A percentile compares a stretch with the other conserved stretches of the same genome.
phyloP scores from a whole-genome alignment of 2,797 vertebrate genomes.

The Luscinia luscinia region DNA sequence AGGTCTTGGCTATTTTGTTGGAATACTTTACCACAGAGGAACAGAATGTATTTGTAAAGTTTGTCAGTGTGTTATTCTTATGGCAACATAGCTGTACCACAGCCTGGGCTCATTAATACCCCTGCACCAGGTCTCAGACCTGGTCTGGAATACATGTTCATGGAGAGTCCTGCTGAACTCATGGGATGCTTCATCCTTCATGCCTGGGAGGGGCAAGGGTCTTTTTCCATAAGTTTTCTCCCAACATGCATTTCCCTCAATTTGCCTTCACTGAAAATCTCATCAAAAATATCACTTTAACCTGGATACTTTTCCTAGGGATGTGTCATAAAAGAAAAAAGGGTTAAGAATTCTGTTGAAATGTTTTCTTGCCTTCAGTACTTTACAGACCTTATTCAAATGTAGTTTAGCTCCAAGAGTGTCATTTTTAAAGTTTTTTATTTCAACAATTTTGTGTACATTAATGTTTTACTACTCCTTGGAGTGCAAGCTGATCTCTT shows the following conservation, averaged over 20 bases:
- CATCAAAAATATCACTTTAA: not conserved
- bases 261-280: not conserved
- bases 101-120: not conserved
- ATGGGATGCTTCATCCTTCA: not conserved
- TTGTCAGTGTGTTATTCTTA: not conserved
- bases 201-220: accelerated
- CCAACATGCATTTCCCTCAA: not conserved
- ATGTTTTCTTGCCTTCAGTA: not conserved
- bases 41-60: not conserved
- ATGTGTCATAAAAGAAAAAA: not conserved
- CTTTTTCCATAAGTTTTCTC: not conserved
- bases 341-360: not conserved
- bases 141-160: not conserved
- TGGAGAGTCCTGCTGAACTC: not conserved
- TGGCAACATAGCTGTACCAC: not conserved
- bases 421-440: not conserved
- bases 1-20: not conserved
- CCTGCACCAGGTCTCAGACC: not conserved
- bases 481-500: not conserved
- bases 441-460: not conserved
- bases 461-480: not conserved
- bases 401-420: not conserved
- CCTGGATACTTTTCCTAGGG: not conserved
- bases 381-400: not conserved
- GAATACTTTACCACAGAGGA: not conserved